Evolutionary conservation across 2,888 invertebrate genomes (phyloP).

Genomic region (Sericinus montela): DNA sequence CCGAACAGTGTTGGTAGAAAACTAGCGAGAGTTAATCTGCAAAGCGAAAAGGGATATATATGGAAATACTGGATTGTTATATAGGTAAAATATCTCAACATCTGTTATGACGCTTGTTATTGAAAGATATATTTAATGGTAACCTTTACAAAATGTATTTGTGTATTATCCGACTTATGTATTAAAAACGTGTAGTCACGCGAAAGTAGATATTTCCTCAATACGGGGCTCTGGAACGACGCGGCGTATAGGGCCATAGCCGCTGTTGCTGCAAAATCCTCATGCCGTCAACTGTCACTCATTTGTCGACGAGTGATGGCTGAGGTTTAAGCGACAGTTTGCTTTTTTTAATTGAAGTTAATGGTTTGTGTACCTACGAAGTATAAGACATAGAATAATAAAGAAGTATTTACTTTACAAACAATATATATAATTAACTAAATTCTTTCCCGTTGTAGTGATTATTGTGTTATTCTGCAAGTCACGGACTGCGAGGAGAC

Average conservation of each 20-base stretch:
- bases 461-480: no score
- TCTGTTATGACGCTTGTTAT: no score
- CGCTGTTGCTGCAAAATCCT: slow-evolving; percentile 19
- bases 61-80: no score
- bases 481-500: no score
- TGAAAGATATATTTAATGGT: not conserved
- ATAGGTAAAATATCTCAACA: no score
- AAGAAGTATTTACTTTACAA: not conserved
- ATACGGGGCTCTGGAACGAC: slow-evolving; percentile 11
- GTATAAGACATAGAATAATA: not conserved
- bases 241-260: slow-evolving; percentile 20
- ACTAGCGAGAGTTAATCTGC: no score
- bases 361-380: not conserved
- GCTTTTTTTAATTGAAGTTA: no score
- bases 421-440: no score
- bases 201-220: slow-evolving; percentile 12
- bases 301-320: not conserved
- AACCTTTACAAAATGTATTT: slow-evolving; percentile 4
- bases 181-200: slow-evolving; percentile 5
- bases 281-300: slow-evolving; percentile 12
- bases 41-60: no score
- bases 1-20: no score
- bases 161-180: slow-evolving; percentile 2
- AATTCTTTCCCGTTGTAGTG: no score
- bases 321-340: not conserved